These are phyloP conservation scores for Leptopterna dolabrata DNA, from an alignment of 2,888 invertebrate species.

Conservation along the genomic window DNA sequence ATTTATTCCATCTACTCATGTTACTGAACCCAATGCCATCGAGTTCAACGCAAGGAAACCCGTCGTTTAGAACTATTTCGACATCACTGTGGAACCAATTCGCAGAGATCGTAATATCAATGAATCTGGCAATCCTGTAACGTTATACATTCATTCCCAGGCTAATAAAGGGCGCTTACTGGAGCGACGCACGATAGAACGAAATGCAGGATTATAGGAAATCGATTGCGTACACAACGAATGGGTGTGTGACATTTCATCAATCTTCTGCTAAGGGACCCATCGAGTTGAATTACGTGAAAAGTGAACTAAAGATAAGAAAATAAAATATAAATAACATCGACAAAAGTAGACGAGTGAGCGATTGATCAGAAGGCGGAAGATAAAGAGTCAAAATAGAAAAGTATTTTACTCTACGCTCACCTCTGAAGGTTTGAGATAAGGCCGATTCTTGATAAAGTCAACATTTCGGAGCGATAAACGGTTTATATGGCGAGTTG, in stretches of 20 bases:
- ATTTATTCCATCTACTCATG: too few relatives aligned
- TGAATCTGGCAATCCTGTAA: too few relatives aligned
- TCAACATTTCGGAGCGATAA: slow-evolving; percentile 53
- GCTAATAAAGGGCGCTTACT: too few relatives aligned
- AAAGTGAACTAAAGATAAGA: neutral
- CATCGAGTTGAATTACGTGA: neutral
- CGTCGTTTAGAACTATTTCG: too few relatives aligned
- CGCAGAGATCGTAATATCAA: too few relatives aligned
- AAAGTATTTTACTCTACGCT: neutral
- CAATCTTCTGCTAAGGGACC: neutral
- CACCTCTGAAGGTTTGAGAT: slow-evolving; percentile 60
- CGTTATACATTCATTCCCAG: too few relatives aligned
- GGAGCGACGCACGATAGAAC: too few relatives aligned
- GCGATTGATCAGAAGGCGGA: neutral
- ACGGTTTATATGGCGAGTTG: neutral
- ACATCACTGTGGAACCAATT: too few relatives aligned
- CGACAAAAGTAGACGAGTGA: neutral
- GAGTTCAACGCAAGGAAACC: too few relatives aligned
- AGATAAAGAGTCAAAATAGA: neutral
- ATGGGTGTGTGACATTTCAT: too few relatives aligned
- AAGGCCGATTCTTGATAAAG: slow-evolving; percentile 59
- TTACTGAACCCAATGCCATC: too few relatives aligned
- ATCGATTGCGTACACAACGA: neutral
- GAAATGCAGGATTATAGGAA: neutral
- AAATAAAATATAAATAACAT: neutral